A percentile compares a stretch with the other conserved stretches of the same genome.
These are phyloP conservation scores for Melitaea cinxia DNA, from an alignment of 1,140 invertebrate genomes.

Conservation along the genomic window DNA sequence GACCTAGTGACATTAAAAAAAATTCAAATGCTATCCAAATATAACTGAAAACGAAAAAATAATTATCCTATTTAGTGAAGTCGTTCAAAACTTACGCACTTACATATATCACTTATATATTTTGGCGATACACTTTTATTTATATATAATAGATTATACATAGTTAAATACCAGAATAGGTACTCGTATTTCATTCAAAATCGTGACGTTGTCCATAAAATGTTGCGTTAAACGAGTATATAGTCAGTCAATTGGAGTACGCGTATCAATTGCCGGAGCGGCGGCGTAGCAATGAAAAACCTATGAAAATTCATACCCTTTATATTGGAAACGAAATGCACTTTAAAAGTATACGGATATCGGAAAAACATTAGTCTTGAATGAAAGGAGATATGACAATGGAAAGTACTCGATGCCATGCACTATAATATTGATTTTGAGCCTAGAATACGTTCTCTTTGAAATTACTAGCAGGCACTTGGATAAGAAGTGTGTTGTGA, in stretches of 20 bases:
- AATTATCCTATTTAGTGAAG: too few relatives aligned
- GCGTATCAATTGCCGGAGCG: conserved; percentile 12
- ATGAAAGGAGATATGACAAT: conserved; percentile 59
- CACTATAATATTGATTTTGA: conserved; percentile 20
- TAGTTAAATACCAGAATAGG: background rate
- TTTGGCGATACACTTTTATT: too few relatives aligned
- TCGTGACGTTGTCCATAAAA: conserved; percentile 1
- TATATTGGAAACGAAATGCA: conserved; percentile 58
- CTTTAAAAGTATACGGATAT: conserved; percentile 58
- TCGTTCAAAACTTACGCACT: too few relatives aligned
- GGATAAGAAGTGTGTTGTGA: background rate
- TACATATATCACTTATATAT: too few relatives aligned
- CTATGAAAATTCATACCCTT: conserved; percentile 48
- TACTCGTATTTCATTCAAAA: background rate
- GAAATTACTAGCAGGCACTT: conserved; percentile 7
- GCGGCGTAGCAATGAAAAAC: conserved; percentile 30
- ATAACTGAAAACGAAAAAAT: too few relatives aligned
- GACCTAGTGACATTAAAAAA: too few relatives aligned
- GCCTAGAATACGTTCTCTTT: conserved; percentile 6
- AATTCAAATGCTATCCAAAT: too few relatives aligned
- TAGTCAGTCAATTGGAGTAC: conserved; percentile 5
- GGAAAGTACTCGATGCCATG: conserved; percentile 34
- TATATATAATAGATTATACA: too few relatives aligned
- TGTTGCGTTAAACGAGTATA: conserved; percentile 5
- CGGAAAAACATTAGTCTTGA: conserved; percentile 68